phyloP scores from a whole-genome alignment of 2,797 vertebrate genomes.

The Sebastes dallii region DNA sequence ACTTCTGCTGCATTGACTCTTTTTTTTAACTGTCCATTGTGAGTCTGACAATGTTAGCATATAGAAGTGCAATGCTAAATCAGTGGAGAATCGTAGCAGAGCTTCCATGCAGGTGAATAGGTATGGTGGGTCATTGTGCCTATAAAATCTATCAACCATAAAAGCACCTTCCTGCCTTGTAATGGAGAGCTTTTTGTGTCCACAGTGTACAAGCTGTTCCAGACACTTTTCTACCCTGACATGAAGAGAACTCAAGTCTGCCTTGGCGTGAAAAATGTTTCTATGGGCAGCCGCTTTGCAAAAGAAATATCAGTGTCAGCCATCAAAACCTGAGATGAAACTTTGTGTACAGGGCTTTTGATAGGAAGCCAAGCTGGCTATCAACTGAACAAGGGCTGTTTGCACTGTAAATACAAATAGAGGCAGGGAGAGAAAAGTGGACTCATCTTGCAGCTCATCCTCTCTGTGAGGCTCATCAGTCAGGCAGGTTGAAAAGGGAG shows the following conservation, averaged over 20 bases:
- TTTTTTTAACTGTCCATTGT: neutral
- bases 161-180: neutral
- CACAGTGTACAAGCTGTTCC: neutral
- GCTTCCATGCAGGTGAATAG: neutral
- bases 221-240: neutral
- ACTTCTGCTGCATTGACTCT: neutral
- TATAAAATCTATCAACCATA: neutral
- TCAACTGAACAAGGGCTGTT: conserved; percentile 29
- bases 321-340: conserved; percentile 31
- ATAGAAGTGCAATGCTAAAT: no score
- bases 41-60: neutral
- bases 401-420: conserved; percentile 47
- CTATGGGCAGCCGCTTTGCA: conserved; percentile 10
- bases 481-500: conserved; percentile 38
- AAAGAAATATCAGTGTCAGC: conserved; percentile 1
- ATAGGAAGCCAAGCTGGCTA: conserved; percentile 31
- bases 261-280: conserved; percentile 23
- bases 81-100: neutral
- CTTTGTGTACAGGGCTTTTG: conserved; percentile 13
- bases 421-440: conserved; percentile 34
- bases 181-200: neutral
- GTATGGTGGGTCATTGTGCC: neutral
- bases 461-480: conserved; percentile 1
- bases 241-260: neutral
- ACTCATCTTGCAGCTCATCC: conserved; percentile 37